Conservation (phyloP, 2,888 invertebrate species). For the Tinea pellionella region DNA sequence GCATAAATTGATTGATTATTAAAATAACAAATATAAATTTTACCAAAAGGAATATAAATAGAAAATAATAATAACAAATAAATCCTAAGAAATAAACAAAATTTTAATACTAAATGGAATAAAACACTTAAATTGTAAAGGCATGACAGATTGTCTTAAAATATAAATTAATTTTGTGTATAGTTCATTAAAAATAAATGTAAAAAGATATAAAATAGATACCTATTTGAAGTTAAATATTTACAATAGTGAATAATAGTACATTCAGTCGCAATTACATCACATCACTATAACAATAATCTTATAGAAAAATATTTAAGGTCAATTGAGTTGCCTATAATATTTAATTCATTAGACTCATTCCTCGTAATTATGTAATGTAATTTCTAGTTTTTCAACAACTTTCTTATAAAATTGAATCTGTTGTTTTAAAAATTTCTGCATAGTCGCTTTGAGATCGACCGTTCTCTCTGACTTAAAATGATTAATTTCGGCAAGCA, state of each 20-base stretch:
- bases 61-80: background rate
- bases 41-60: background rate
- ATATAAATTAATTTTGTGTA: constrained; percentile 10
- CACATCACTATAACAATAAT: constrained; percentile 29
- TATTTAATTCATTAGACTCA: constrained; percentile 23
- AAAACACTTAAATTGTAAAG: background rate
- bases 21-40: background rate
- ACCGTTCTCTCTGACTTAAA: constrained; percentile 88
- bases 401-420: constrained; percentile 91
- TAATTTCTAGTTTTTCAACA: constrained; percentile 76
- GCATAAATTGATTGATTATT: background rate
- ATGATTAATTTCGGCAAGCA: constrained; percentile 94
- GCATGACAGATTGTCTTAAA: background rate
- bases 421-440: constrained; percentile 87
- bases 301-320: background rate
- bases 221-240: background rate
- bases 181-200: constrained; percentile 6
- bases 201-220: constrained; percentile 10
- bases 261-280: constrained; percentile 52
- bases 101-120: background rate
- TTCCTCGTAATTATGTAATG: constrained; percentile 61
- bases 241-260: background rate
- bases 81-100: background rate
- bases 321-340: background rate
- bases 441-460: constrained; percentile 89